These are phyloP conservation scores for Zygaena filipendulae DNA, from an alignment of 2,888 invertebrate genomes.

Conservation along the genomic window DNA sequence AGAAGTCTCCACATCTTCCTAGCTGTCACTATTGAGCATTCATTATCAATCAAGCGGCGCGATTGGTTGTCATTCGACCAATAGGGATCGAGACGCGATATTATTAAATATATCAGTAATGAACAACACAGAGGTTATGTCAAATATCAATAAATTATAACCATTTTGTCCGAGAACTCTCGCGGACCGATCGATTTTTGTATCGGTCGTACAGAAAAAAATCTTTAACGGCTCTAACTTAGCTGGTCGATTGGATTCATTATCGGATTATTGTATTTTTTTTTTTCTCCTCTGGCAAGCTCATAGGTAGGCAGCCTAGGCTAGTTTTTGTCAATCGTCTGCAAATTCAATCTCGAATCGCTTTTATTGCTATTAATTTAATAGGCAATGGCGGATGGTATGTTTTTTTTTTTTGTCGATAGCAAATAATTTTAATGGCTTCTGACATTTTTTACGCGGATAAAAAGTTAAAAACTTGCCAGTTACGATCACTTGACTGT, in stretches of 20 bases:
- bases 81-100: constrained; percentile 26
- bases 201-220: too few species aligned
- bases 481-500: too few species aligned
- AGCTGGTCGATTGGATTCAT: constrained; percentile 14
- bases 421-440: background rate
- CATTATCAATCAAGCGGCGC: constrained; percentile 36
- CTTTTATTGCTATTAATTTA: constrained; percentile 17
- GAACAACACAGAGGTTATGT: constrained; percentile 22
- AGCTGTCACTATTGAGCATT: constrained; percentile 25
- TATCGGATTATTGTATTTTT: constrained; percentile 17
- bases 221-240: constrained; percentile 22
- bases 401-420: background rate
- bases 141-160: constrained; percentile 26
- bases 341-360: constrained; percentile 16
- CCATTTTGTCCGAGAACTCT: too few species aligned
- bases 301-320: constrained; percentile 15
- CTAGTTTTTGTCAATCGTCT: constrained; percentile 21
- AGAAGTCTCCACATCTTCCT: constrained; percentile 32
- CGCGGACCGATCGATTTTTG: too few species aligned
- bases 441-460: too few species aligned
- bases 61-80: constrained; percentile 44
- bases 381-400: constrained; percentile 15
- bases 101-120: constrained; percentile 29
- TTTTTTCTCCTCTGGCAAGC: constrained; percentile 11
- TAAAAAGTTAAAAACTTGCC: too few species aligned